Percentiles rank a stretch among this genome's conserved stretches.
These are phyloP conservation scores for Oryzias melastigma DNA, from an alignment of 2,113 vertebrate genomes.

Conservation along the genomic window DNA sequence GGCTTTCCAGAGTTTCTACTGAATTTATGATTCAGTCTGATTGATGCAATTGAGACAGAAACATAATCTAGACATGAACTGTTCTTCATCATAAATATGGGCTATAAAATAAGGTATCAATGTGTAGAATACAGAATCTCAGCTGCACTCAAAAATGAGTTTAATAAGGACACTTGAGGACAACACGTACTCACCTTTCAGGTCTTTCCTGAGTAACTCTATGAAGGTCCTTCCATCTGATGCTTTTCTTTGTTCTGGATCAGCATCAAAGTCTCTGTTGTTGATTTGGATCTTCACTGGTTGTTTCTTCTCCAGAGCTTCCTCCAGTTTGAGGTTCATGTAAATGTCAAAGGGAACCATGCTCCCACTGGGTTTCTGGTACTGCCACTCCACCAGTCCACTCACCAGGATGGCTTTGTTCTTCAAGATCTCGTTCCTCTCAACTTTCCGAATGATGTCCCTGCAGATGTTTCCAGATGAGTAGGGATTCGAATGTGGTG, in stretches of 20 bases:
- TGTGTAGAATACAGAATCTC: too few species aligned
- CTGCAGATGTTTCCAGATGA: constrained; percentile 35
- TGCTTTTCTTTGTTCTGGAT: neutral
- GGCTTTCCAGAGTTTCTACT: too few species aligned
- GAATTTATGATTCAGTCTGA: too few species aligned
- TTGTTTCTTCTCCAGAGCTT: constrained; percentile 57
- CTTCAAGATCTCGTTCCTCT: constrained; percentile 52
- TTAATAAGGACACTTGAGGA: neutral
- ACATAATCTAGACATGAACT: too few species aligned
- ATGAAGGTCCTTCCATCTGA: neutral
- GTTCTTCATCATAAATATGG: too few species aligned
- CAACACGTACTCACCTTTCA: constrained; percentile 40
- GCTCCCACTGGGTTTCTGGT: neutral
- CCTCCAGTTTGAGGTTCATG: constrained; percentile 80
- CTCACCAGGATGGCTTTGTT: constrained; percentile 67
- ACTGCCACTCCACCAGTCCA: constrained; percentile 80
- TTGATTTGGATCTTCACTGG: constrained; percentile 62
- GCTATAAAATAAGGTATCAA: too few species aligned
- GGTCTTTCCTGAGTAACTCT: constrained; percentile 53
- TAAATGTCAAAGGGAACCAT: constrained; percentile 68
- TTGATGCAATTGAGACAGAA: too few species aligned
- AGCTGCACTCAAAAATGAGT: neutral
- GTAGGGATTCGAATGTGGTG: too few species aligned
- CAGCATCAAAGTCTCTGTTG: constrained; percentile 41
- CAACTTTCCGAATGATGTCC: constrained; percentile 73